Conservation (phyloP, 1,140 invertebrate species). For the Episyrphus balteatus region DNA sequence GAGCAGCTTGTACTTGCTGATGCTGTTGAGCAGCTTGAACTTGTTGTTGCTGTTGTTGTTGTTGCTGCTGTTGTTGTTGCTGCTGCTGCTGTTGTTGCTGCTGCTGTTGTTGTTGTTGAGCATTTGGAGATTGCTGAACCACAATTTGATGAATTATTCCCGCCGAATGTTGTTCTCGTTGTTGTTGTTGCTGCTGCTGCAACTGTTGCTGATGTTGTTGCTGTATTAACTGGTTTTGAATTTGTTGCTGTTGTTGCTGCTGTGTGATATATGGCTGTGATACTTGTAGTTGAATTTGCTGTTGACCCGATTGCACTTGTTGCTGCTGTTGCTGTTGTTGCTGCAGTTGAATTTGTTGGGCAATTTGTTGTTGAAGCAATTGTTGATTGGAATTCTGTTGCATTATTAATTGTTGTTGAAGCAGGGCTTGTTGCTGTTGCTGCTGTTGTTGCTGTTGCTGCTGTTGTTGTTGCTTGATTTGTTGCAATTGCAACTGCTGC, state of each 20-base stretch:
- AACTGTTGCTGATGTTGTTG: conserved; percentile 7
- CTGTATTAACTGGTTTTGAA: conserved; percentile 35
- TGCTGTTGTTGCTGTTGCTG: conserved; percentile 9
- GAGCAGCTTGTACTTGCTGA: conserved; percentile 18
- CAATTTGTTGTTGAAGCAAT: conserved; percentile 11
- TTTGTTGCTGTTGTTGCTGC: conserved; percentile 40
- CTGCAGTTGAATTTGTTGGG: conserved; percentile 11
- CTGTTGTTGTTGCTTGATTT: conserved; percentile 8
- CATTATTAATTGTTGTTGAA: conserved; percentile 9
- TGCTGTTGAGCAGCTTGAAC: conserved; percentile 30
- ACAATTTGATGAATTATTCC: conserved; percentile 33
- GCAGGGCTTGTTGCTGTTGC: conserved; percentile 8
- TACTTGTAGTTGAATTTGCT: conserved; percentile 14
- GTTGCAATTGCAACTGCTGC: conserved; percentile 21
- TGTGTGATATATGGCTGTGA: conserved; percentile 25
- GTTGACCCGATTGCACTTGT: conserved; percentile 16
- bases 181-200: conserved; percentile 18
- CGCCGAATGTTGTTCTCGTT: conserved; percentile 19
- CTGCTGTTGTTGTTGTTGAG: conserved; percentile 23
- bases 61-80: conserved; percentile 29
- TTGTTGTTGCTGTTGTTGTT: conserved; percentile 31
- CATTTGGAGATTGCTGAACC: conserved; percentile 36
- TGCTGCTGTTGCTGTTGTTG: conserved; percentile 26
- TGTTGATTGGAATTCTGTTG: conserved; percentile 3
- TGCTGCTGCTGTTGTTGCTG: conserved; percentile 19